phyloP scores from a whole-genome alignment of 23 tunicate species.

The Phallusia fumigata region DNA sequence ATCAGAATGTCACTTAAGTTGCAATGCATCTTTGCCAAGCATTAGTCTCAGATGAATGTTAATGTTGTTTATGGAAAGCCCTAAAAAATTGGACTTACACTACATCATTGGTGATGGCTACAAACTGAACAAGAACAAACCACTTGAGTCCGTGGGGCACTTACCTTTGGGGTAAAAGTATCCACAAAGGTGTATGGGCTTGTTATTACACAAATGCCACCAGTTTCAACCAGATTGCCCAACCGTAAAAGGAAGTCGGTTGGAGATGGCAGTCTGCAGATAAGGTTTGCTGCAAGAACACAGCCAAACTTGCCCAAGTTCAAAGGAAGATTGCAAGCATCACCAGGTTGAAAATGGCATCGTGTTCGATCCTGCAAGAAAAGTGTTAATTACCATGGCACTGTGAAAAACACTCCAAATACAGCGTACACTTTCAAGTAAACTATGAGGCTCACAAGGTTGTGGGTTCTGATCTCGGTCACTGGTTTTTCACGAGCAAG shows the following conservation, averaged over 20 bases:
- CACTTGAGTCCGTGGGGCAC: not conserved
- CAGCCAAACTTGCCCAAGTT: conserved; percentile 86
- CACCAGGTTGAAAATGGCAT: conserved; percentile 76
- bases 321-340: conserved; percentile 86
- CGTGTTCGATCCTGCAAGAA: conserved; percentile 44
- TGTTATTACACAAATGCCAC: conserved; percentile 70
- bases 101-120: too few species aligned
- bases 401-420: too few species aligned
- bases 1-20: too few species aligned
- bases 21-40: too few species aligned
- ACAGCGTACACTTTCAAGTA: not conserved
- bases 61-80: too few species aligned
- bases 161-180: conserved; percentile 73
- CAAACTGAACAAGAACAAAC: too few species aligned
- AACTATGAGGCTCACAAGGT: too few species aligned
- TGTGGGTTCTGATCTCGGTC: too few species aligned
- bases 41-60: too few species aligned
- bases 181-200: conserved; percentile 78
- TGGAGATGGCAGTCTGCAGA: conserved; percentile 82
- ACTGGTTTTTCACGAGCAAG: too few species aligned
- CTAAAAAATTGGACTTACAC: too few species aligned
- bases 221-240: conserved; percentile 50
- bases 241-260: conserved; percentile 52
- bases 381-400: too few species aligned
- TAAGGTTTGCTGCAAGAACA: conserved; percentile 83